Evolutionary conservation across 64 coral and sea anemone genomes (phyloP).

Genomic region (Acropora tenuis): DNA sequence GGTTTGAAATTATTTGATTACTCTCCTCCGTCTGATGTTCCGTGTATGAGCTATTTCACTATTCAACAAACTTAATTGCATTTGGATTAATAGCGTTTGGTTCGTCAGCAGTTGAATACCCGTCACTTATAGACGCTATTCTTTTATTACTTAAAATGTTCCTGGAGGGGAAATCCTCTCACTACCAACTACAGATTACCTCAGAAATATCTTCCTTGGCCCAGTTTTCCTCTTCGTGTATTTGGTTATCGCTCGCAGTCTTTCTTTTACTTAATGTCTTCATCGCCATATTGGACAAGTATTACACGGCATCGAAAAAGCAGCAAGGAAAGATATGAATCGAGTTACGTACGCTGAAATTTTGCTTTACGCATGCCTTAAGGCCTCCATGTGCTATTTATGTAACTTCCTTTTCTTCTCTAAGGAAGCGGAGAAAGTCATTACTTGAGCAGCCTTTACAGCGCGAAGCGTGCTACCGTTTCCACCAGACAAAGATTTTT

Average conservation of each 20-base stretch:
- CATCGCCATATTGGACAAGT: conserved; percentile 61
- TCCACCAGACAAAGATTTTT: too few species aligned
- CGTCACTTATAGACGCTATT: conserved; percentile 56
- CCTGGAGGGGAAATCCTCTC: conserved; percentile 36
- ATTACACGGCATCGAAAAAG: conserved; percentile 38
- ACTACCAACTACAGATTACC: conserved; percentile 50
- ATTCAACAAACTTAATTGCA: not conserved
- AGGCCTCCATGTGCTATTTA: not conserved
- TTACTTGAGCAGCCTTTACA: too few species aligned
- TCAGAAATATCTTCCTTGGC: conserved; percentile 21
- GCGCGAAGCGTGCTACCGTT: too few species aligned
- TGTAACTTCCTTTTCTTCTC: not conserved
- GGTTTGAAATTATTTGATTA: too few species aligned
- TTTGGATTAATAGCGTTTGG: conserved; percentile 64
- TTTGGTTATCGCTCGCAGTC: not conserved
- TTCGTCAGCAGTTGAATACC: conserved; percentile 37
- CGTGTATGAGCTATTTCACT: too few species aligned
- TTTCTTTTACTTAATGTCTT: conserved; percentile 60
- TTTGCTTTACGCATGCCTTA: not conserved
- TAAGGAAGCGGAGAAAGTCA: not conserved
- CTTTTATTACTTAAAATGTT: conserved; percentile 45
- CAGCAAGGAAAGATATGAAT: not conserved
- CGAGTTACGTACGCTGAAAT: conserved; percentile 41
- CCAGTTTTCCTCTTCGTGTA: conserved; percentile 61
- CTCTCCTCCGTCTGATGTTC: too few species aligned